Percentiles rank a stretch among this genome's conserved stretches.
Conservation (phyloP, 2,888 invertebrate genomes). For the Amphiduros pacificus region DNA sequence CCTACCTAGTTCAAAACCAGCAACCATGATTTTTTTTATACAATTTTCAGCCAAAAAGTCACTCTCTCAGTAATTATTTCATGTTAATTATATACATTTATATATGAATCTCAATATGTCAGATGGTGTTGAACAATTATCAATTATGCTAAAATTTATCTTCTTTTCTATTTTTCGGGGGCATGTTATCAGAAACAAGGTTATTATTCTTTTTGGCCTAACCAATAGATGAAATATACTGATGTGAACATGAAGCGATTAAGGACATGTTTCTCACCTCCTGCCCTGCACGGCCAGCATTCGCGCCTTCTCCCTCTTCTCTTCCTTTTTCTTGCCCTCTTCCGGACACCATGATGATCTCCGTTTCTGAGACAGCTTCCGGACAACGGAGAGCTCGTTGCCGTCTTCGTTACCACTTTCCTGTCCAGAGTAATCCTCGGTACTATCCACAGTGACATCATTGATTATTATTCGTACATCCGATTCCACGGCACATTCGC, state of each 20-base stretch:
- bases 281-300: slow-evolving; percentile 31
- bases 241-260: background rate
- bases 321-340: slow-evolving; percentile 33
- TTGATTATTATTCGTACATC: slow-evolving; percentile 50
- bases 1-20: too few species aligned
- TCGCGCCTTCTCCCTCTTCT: slow-evolving; percentile 32
- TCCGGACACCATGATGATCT: slow-evolving; percentile 44
- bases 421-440: slow-evolving; percentile 28
- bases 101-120: too few species aligned
- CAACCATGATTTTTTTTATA: too few species aligned
- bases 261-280: slow-evolving; percentile 22
- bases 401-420: slow-evolving; percentile 16
- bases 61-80: too few species aligned
- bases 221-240: too few species aligned
- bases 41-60: too few species aligned
- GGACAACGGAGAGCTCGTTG: slow-evolving; percentile 26
- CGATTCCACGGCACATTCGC: slow-evolving; percentile 27
- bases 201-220: too few species aligned
- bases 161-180: too few species aligned
- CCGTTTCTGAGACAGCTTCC: slow-evolving; percentile 27
- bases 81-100: too few species aligned
- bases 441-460: slow-evolving; percentile 48
- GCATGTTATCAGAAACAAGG: too few species aligned
- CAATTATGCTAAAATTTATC: too few species aligned
- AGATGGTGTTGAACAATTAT: too few species aligned